A percentile compares a stretch with the other conserved stretches of the same genome.
These are phyloP conservation scores for Sphaeridia pumilis DNA, from an alignment of 2,888 invertebrate genomes.

Conservation along the genomic window DNA sequence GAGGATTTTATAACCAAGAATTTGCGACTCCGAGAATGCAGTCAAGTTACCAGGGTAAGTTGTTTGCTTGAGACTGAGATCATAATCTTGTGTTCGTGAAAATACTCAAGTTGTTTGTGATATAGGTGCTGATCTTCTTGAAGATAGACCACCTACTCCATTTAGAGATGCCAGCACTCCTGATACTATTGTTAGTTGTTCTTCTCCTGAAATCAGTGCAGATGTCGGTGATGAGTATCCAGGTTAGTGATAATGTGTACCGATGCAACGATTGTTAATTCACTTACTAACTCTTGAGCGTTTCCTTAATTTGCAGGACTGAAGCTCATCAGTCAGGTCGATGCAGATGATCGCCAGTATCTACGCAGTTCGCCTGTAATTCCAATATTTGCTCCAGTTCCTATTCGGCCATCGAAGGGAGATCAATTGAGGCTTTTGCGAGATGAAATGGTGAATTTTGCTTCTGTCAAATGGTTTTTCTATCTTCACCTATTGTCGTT, in stretches of 20 bases:
- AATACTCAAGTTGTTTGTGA: too few relatives aligned
- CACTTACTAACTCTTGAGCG: too few relatives aligned
- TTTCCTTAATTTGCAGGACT: slow-evolving; percentile 56
- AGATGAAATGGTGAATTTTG: slow-evolving; percentile 16
- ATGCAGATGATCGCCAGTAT: slow-evolving; percentile 49
- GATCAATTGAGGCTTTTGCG: slow-evolving; percentile 19
- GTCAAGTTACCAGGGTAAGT: neutral
- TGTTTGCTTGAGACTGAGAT: too few relatives aligned
- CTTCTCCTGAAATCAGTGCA: slow-evolving; percentile 69
- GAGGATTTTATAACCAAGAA: slow-evolving; percentile 86
- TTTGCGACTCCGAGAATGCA: slow-evolving; percentile 60
- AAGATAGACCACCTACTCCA: slow-evolving; percentile 50
- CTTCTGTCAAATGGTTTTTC: too few relatives aligned
- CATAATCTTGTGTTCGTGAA: too few relatives aligned
- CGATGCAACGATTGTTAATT: too few relatives aligned
- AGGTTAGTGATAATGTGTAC: slow-evolving; percentile 38
- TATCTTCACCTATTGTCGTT: too few relatives aligned
- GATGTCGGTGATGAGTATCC: slow-evolving; percentile 54
- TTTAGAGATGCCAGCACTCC: slow-evolving; percentile 72
- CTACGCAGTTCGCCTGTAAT: slow-evolving; percentile 68
- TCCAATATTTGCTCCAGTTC: slow-evolving; percentile 69
- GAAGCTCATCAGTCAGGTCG: slow-evolving; percentile 54
- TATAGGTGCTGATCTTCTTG: too few relatives aligned
- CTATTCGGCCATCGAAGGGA: slow-evolving; percentile 58
- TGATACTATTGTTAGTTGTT: slow-evolving; percentile 76